Base-by-base conservation (phyloP, 30 jellyfish, hydroid and myxozoan species). In the Cassiopea andromeda region DNA sequence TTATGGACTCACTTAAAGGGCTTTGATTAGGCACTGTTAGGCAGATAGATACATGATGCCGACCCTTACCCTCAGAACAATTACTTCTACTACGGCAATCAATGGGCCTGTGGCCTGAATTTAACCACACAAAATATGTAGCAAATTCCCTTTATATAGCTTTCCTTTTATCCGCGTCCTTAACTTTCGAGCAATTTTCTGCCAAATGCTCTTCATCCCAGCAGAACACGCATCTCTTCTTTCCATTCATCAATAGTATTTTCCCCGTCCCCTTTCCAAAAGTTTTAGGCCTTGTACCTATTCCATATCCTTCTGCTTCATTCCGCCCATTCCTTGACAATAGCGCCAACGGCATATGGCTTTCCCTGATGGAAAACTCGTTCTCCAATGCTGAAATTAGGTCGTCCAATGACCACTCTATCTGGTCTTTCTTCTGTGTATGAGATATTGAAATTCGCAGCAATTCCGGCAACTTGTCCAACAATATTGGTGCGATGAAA, bases 391-490 rank as follows among this genome's bases (percentile, higher is more conserved):
- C 82, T 60, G 19, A 82, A 7, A 81, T 69, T 6, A 81, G 19
- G 15, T 48, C 44, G 0, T 47, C 90, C 71, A 64, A 60, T 46
- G 61, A n/a, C 90, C 90, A 81, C 19, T 64, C n/a, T 4, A 14
- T 18, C 4, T 81, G 46, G 72, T 81, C 68, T 27, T 81, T 43
- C 5, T 38, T 5, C 48, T 44, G 48, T 3, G 64, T 10, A 3
- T 54, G 64, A 10, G 0, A 3, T 10, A 81, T 80, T 12, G 82
- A n/a, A 7, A 60, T 7, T 16, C 82, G 45, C 44, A 67, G 46
- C 44, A 9, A 7, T 48, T 81, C 82, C 3, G 90, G 90, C n/a
- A 81, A 47, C 68, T 81, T 81, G 47, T 44, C 68, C 66, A 58
- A 72, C 18, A 81, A 3, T 46, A 81, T 1, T 5, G 81, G 82